phyloP scores from a whole-genome alignment of 2,888 invertebrate genomes.

The Tachystola acroxantha region DNA sequence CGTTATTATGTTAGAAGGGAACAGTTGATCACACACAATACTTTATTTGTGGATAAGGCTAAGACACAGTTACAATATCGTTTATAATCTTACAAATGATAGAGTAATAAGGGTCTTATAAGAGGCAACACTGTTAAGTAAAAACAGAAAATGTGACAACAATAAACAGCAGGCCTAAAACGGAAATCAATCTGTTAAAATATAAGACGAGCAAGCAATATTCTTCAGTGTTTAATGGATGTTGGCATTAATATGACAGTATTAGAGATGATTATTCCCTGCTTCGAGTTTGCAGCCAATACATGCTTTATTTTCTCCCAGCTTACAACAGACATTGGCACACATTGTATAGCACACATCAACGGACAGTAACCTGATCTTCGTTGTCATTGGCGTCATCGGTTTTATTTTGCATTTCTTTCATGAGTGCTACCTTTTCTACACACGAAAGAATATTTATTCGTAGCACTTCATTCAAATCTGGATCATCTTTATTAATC shows the following conservation, averaged over 20 bases:
- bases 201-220: neutral
- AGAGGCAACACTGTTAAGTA: too few relatives aligned
- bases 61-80: too few relatives aligned
- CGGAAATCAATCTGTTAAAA: neutral
- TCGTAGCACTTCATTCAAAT: slow-evolving; percentile 53
- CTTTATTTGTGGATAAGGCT: neutral
- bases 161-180: neutral
- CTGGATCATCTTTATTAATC: slow-evolving; percentile 41
- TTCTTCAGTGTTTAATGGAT: slow-evolving; percentile 1
- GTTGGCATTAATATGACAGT: slow-evolving; percentile 1
- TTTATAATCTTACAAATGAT: too few relatives aligned
- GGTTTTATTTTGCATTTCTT: slow-evolving; percentile 58
- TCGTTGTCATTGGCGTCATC: slow-evolving; percentile 40
- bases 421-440: slow-evolving; percentile 65
- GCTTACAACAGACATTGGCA: slow-evolving; percentile 40
- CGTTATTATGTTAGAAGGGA: slow-evolving; percentile 1
- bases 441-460: slow-evolving; percentile 67
- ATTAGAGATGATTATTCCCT: slow-evolving; percentile 1
- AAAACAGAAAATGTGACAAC: too few relatives aligned
- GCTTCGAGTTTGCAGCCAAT: slow-evolving; percentile 19
- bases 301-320: slow-evolving; percentile 46
- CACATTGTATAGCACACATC: slow-evolving; percentile 50
- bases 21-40: slow-evolving; percentile 1
- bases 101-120: too few relatives aligned
- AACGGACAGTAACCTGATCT: slow-evolving; percentile 60